Conservation (phyloP, 1,140 invertebrate genomes). For the Achatina immaculata region DNA sequence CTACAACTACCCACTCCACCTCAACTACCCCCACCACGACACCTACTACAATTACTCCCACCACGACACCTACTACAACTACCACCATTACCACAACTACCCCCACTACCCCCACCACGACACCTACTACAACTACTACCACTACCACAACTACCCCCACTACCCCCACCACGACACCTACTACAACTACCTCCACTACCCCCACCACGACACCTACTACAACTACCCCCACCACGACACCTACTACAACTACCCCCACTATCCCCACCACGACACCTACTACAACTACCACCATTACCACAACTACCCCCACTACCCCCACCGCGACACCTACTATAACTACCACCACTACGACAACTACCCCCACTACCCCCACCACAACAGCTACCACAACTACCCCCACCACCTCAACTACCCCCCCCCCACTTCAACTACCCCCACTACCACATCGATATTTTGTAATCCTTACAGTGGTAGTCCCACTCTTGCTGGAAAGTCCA, state of each 20-base stretch:
- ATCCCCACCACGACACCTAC: neutral
- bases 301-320: too few relatives aligned
- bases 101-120: too few relatives aligned
- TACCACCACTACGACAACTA: neutral
- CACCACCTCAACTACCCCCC: too few relatives aligned
- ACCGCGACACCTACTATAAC: neutral
- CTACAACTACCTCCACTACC: too few relatives aligned
- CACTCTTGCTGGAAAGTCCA: neutral
- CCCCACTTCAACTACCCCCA: neutral
- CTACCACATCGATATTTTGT: neutral
- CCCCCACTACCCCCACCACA: too few relatives aligned
- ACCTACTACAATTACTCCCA: neutral
- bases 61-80: neutral
- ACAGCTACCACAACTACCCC: too few relatives aligned
- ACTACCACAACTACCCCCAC: neutral
- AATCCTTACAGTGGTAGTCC: conserved; percentile 1
- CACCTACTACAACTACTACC: too few relatives aligned
- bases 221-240: too few relatives aligned
- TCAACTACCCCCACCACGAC: too few relatives aligned
- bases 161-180: neutral
- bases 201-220: too few relatives aligned
- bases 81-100: neutral
- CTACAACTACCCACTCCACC: too few relatives aligned
- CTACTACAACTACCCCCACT: neutral
- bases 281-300: neutral